Base-by-base conservation (phyloP, 2,888 invertebrate genomes). In the Orchestes rusci region DNA sequence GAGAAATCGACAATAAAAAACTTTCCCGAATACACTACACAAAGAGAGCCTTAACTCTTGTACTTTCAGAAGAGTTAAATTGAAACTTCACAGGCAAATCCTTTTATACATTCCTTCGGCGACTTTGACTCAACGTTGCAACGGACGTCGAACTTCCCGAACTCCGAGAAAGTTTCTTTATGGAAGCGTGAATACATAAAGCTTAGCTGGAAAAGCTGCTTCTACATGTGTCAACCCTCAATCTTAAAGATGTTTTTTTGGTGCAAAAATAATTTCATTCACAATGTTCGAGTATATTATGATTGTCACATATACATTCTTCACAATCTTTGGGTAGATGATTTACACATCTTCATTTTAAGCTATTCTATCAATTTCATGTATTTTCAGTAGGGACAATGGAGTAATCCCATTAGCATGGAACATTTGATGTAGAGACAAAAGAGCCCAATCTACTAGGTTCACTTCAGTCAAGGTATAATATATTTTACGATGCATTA, bases 401-500 rank as follows among this genome's bases (percentile, higher is more conserved):
- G n/a, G n/a, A n/a, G n/a, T n/a, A n/a, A n/a, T n/a, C n/a, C n/a
- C n/a, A n/a, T n/a, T n/a, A n/a, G n/a, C n/a, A n/a, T n/a, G n/a
- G n/a, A n/a, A 10, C 23, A 23, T 10, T 23, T 16, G 28, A 32
- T 45, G 37, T 45, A 45, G 39, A 39, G 42, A 42, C 42, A 46
- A 45, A 45, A 46, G 42, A 29, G 29, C 29, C 19, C 39, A 45
- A 45, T 45, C 41, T 45, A 33, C 45, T 35, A 33, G 31, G 31
- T 39, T 37, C 27, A 37, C 20, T 28, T 28, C 40, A 29, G 38
- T 20, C 28, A 29, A 39, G 46, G 42, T 39, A 35, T 46, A 38
- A 39, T 46, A 46, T 34, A 46, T 46, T 46, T 46, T 46, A 46
- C 42, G 39, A 42, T 42, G 39, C 42, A 46, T 46, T 46, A 42